Evolutionary conservation across 2,888 invertebrate species (phyloP), one percentile per base, ranked within the genome.

Genomic region (Tachina lurida): DNA sequence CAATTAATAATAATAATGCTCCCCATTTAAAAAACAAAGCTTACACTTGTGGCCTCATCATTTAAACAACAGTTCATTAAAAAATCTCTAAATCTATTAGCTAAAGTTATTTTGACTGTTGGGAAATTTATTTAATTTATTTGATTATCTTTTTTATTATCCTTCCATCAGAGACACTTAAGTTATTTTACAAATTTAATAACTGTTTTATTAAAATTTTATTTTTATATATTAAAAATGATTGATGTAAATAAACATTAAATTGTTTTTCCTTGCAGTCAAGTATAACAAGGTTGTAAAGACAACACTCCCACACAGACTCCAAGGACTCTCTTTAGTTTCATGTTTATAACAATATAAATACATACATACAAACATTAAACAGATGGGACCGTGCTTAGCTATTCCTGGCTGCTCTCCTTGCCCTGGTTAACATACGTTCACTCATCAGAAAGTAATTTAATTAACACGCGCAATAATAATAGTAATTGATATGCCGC

Each of bases 191-290:
- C 5, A 31, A 0, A 31, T 31, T 31, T 71, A 39, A 63, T 52
- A 47, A 68, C 41, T 49, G 17, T 54, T 31, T 68, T 67, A 52
- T 68, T 58, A 52, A 60, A 60, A 60, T 60, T 58, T n/a, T 52
- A 13, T 49, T 22, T 12, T 22, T n/a, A 67, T 60, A 13, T 13
- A 43, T 41, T 17, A 47, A 56, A 65, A 73, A 45, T 84, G 77
- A 78, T 78, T 84, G 83, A 78, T 77, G 77, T 39, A 62, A n/a
- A 54, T 65, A 54, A 60, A 62, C 45, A 73, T 54, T 56, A 62
- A 76, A 63, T 52, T 63, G 56, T 52, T 49, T 77, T 58, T 62
- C n/a, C 63, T 56, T 39, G 41, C 52, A 4, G 15, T 39, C 63
- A 39, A 41, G 67, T 41, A 41, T 45, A 43, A 10, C 54, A 43